phyloP scores from a whole-genome alignment of 1,140 invertebrate species.

The Nasonia giraulti region DNA sequence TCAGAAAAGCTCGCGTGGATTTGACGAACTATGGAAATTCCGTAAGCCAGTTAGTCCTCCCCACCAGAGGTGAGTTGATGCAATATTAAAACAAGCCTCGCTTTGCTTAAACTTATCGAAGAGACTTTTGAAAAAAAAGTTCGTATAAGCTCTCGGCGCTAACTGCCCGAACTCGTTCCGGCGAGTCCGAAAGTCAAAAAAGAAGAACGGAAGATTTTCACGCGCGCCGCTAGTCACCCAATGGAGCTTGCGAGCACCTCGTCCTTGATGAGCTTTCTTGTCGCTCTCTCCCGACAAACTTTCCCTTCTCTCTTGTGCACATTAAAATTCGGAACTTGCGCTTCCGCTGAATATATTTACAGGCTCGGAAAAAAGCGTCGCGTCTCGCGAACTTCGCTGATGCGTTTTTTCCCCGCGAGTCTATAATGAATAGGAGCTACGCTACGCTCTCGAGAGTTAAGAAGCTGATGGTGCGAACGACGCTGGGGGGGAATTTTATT shows the following conservation, averaged over 20 bases:
- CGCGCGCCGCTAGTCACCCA: background rate
- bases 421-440: background rate
- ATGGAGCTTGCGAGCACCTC: background rate
- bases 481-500: background rate
- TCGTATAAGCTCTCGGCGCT: background rate
- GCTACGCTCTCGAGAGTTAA: background rate
- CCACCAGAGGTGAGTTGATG: conserved; percentile 56
- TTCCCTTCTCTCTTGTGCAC: conserved; percentile 54
- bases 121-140: background rate
- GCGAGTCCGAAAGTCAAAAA: background rate
- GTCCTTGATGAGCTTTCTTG: conserved; percentile 63
- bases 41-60: background rate
- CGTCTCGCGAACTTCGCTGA: background rate
- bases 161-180: background rate
- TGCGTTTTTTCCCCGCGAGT: background rate
- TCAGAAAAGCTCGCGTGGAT: conserved; percentile 54
- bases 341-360: conserved; percentile 57
- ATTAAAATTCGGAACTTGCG: conserved; percentile 62
- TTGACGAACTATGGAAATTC: conserved; percentile 59
- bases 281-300: conserved; percentile 48
- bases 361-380: conserved; percentile 51
- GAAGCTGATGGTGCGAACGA: background rate
- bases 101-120: background rate
- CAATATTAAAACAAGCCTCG: background rate
- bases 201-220: conserved; percentile 1